Evolutionary conservation across 2,888 invertebrate species (phyloP), one percentile per base, ranked within the genome.

Genomic region (Callosobruchus maculatus): DNA sequence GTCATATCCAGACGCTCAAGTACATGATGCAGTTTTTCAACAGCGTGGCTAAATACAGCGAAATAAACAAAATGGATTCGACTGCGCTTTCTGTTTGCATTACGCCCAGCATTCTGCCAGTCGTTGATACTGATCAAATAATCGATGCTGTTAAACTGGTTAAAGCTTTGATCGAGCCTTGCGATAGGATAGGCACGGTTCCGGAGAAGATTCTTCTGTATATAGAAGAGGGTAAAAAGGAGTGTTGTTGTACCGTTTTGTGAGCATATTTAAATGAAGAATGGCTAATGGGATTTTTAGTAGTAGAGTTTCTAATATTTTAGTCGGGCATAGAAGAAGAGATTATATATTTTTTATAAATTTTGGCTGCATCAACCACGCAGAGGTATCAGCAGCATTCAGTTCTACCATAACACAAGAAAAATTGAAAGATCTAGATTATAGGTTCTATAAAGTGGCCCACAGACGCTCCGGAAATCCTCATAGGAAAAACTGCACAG

Each of bases 1-100:
- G 92, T 82, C 93, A 95, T 86, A 89, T 96, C 21, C 93, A 94
- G 84, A 92, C 94, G 0, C 86, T 97, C 31, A 92, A 93, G 77
- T 96, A 93, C 87, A 89, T 95, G 74, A 93, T 96, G 92, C 92
- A 93, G 89, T 79, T 78, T 71, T 75, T 79, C 30, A 72, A 74
- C 0, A 70, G 74, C 30, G 72, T 79, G 2, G 70, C 77, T 21
- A 74, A 71, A 20, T 72, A 74, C 18, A 69, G 72, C 3, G 70
- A 21, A 0, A 20, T 49, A n/a, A 78, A 77, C 26, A 70, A 77
- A 22, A 75, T 77, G 75, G 73, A 31, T 22, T 9, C 68, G 2
- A 68, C 72, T 13, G 73, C 73, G 22, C 69, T 78, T 21, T 74
- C 74, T 18, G 73, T 72, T 1, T 72, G 74, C 26, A 72, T 76